Evolutionary conservation across 2,113 vertebrate species (phyloP).

Genomic region (Columba janthina): DNA sequence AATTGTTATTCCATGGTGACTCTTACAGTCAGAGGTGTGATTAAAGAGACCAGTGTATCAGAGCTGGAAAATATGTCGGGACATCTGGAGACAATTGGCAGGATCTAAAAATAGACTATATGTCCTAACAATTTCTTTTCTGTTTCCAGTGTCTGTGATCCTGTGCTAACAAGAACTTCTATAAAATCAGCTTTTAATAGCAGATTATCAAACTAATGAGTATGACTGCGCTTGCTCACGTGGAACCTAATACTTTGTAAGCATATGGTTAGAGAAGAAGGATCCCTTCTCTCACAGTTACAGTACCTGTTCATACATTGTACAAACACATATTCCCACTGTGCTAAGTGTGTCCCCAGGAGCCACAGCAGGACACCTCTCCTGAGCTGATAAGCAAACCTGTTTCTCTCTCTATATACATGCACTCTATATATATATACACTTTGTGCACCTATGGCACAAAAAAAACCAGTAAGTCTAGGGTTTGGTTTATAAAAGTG

Average conservation of each 20-base stretch:
- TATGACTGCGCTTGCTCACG: background rate
- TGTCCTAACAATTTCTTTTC: background rate
- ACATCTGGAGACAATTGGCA: slow-evolving; percentile 34
- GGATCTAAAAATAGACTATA: background rate
- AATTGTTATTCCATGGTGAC: background rate
- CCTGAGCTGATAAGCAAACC: background rate
- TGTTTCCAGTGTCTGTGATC: background rate
- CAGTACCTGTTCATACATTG: fast-evolving
- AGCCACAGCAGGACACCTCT: background rate
- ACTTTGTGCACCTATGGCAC: background rate
- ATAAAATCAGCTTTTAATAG: slow-evolving; percentile 8
- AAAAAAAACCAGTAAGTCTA: background rate
- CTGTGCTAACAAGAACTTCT: background rate
- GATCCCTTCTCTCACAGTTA: background rate
- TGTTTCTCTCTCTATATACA: background rate
- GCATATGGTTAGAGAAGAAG: background rate
- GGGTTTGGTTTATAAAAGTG: background rate
- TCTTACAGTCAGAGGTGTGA: background rate
- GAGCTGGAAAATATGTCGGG: background rate
- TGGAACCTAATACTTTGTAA: background rate
- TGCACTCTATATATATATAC: too few species aligned
- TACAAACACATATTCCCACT: fast-evolving
- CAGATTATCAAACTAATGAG: background rate
- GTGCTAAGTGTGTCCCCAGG: fast-evolving
- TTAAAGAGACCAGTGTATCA: background rate